Conservation (phyloP, 1,140 invertebrate species). For the Atta colombica region DNA sequence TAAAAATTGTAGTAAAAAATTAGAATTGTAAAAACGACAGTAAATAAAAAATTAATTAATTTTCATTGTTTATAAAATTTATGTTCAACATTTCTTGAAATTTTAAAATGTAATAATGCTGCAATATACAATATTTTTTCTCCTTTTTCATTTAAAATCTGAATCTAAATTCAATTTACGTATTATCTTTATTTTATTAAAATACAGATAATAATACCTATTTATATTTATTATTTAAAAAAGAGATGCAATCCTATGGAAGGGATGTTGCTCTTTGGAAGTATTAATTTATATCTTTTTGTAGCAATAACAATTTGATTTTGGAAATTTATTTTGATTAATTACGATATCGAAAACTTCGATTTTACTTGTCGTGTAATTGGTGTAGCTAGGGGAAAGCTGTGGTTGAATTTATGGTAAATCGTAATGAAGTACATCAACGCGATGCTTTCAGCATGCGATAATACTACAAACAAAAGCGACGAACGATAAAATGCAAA, state of each 20-base stretch:
- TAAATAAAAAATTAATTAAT: background rate
- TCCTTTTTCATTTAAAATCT: background rate
- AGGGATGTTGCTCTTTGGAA: background rate
- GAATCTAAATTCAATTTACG: background rate
- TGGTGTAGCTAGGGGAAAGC: background rate
- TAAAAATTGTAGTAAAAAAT: background rate
- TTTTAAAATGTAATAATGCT: background rate
- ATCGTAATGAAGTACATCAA: constrained; percentile 57
- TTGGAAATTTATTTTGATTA: background rate
- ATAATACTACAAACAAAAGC: constrained; percentile 62
- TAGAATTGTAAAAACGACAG: background rate
- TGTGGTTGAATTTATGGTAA: constrained; percentile 48
- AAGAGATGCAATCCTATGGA: background rate
- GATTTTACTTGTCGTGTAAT: background rate
- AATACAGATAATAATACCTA: too few species aligned
- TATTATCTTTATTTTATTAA: background rate
- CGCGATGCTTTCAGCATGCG: constrained; percentile 45
- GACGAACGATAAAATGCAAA: constrained; percentile 62
- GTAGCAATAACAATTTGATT: constrained; percentile 2
- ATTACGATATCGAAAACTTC: background rate
- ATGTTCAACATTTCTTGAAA: background rate
- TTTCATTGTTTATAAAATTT: background rate
- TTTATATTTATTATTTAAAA: background rate
- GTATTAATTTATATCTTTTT: background rate
- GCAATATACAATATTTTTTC: background rate